Percentiles rank a stretch among this genome's conserved stretches.
phyloP scores from a whole-genome alignment of 2,113 vertebrate species.

The Hassar affinis region DNA sequence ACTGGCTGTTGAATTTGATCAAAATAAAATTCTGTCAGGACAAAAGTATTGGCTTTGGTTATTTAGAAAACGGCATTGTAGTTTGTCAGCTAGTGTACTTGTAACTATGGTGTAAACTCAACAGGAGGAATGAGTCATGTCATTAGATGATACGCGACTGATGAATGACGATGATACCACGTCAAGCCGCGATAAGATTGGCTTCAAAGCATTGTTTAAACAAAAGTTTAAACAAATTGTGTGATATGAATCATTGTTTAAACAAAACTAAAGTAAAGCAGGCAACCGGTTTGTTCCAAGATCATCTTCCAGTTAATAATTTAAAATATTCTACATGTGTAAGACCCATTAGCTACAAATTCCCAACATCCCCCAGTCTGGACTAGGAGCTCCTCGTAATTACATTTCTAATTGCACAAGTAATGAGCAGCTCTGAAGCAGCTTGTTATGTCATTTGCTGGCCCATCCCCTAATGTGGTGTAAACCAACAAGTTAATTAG shows the following conservation, averaged over 20 bases:
- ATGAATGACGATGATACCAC: no score
- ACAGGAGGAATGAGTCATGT: background rate
- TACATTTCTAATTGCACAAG: constrained; percentile 73
- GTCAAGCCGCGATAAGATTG: background rate
- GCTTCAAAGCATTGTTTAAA: background rate
- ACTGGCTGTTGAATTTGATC: background rate
- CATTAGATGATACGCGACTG: background rate
- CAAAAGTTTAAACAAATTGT: no score
- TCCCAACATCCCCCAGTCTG: constrained; percentile 55
- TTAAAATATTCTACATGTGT: constrained; percentile 39
- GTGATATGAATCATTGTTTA: no score
- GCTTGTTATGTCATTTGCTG: constrained; percentile 74
- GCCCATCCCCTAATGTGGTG: constrained; percentile 63
- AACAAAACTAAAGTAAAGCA: background rate
- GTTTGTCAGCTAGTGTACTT: background rate
- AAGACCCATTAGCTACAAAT: constrained; percentile 51
- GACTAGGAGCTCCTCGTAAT: constrained; percentile 64
- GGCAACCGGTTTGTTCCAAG: background rate
- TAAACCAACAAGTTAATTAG: constrained; percentile 70
- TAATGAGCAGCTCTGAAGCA: constrained; percentile 71
- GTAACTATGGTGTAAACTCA: background rate
- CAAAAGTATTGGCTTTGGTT: background rate
- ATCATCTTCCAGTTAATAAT: background rate
- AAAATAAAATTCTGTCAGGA: background rate
- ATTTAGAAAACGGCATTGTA: background rate